Conservation (phyloP, 2,797 vertebrate genomes). For the Esox lucius region DNA sequence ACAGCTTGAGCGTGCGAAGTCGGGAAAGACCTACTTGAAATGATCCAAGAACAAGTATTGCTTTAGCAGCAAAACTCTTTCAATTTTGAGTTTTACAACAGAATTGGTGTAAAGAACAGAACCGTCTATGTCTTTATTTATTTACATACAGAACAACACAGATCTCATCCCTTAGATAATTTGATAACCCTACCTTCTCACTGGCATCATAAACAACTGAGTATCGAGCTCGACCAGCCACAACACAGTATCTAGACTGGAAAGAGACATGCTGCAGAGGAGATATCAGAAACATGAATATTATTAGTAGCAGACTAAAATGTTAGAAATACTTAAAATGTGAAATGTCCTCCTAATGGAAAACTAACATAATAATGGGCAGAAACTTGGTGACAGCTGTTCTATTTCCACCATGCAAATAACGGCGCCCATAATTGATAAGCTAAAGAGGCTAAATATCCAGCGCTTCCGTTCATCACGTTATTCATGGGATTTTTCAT, state of each 20-base stretch:
- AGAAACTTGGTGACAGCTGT: not conserved
- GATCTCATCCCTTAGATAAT: too few species aligned
- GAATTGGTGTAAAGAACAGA: not conserved
- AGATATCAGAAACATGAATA: slow-evolving; percentile 12
- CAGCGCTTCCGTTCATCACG: not conserved
- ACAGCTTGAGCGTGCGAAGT: too few species aligned
- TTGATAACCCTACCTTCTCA: slow-evolving; percentile 64
- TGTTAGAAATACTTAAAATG: not conserved
- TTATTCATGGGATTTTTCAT: not conserved
- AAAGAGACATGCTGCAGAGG: slow-evolving; percentile 61
- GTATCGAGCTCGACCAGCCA: slow-evolving; percentile 53
- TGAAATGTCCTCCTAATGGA: not conserved
- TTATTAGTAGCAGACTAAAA: not conserved
- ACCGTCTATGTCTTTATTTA: not conserved
- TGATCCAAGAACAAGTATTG: too few species aligned
- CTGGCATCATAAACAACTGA: slow-evolving; percentile 52
- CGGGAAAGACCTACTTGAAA: too few species aligned
- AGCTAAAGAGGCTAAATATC: not conserved
- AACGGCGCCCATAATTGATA: not conserved
- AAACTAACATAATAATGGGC: not conserved
- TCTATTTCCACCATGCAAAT: not conserved
- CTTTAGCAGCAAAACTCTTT: too few species aligned
- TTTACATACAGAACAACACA: not conserved
- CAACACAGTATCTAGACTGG: slow-evolving; percentile 53
- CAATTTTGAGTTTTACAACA: too few species aligned